phyloP scores from a whole-genome alignment of 2,888 invertebrate genomes.

The Electrophaes corylata region DNA sequence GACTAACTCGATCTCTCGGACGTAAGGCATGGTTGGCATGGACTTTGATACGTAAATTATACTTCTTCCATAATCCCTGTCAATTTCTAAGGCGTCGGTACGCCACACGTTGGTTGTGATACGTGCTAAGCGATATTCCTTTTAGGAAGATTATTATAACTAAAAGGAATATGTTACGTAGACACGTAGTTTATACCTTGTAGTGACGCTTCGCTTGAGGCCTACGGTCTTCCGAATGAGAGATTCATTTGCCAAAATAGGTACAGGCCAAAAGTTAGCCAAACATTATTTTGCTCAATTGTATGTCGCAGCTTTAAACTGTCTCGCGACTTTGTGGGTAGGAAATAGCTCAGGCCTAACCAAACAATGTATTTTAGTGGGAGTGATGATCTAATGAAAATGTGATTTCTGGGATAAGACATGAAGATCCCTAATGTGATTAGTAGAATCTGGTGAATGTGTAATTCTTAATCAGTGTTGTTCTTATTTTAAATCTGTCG shows the following conservation, averaged over 20 bases:
- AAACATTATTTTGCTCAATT: conserved; percentile 66
- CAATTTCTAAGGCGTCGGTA: conserved; percentile 77
- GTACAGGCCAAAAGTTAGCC: conserved; percentile 72
- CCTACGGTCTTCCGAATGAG: conserved; percentile 71
- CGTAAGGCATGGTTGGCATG: conserved; percentile 73
- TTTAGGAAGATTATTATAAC: conserved; percentile 43
- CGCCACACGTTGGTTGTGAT: conserved; percentile 82
- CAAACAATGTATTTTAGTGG: conserved; percentile 22
- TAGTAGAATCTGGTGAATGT: conserved; percentile 26
- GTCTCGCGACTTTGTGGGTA: conserved; percentile 25
- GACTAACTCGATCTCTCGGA: conserved; percentile 38
- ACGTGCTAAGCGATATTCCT: conserved; percentile 72
- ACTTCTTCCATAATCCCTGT: conserved; percentile 76
- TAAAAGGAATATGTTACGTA: conserved; percentile 68
- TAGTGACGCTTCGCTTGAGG: conserved; percentile 79
- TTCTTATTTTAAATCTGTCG: conserved; percentile 21
- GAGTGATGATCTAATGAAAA: conserved; percentile 24
- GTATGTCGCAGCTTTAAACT: conserved; percentile 29
- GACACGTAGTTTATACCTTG: conserved; percentile 77
- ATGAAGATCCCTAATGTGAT: conserved; percentile 32
- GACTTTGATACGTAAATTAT: conserved; percentile 63
- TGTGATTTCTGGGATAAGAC: conserved; percentile 28
- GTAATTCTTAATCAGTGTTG: conserved; percentile 21
- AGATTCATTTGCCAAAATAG: conserved; percentile 72
- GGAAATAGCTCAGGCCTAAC: conserved; percentile 32